These are phyloP conservation scores for Drosophila bunnanda DNA, from an alignment of 2,888 invertebrate genomes.

Conservation along the genomic window DNA sequence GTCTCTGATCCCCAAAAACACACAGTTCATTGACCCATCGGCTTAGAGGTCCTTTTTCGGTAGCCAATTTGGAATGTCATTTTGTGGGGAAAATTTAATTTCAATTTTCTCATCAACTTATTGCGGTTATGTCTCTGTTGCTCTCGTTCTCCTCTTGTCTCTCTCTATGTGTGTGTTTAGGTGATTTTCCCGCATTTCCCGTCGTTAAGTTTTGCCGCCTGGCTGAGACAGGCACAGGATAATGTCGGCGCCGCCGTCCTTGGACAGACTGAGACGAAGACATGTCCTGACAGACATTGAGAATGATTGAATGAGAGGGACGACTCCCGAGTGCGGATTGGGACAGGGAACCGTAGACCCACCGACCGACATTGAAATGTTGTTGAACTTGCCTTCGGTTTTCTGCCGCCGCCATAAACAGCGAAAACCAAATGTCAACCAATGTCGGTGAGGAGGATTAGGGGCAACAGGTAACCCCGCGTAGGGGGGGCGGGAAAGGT, in stretches of 20 bases:
- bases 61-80: constrained; percentile 53
- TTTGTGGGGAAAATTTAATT: constrained; percentile 64
- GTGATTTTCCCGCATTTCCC: constrained; percentile 53
- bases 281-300: constrained; percentile 46
- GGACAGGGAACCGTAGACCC: constrained; percentile 32
- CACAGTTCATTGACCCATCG: constrained; percentile 48
- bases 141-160: constrained; percentile 4
- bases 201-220: constrained; percentile 54
- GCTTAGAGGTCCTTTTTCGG: constrained; percentile 56
- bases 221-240: constrained; percentile 54
- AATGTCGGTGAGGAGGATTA: neutral
- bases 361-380: constrained; percentile 70
- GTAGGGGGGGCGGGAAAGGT: too few species aligned
- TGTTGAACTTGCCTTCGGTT: constrained; percentile 65
- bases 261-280: constrained; percentile 22
- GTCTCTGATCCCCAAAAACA: neutral
- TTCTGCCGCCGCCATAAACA: constrained; percentile 32
- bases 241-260: constrained; percentile 49
- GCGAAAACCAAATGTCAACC: constrained; percentile 32
- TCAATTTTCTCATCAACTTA: constrained; percentile 66
- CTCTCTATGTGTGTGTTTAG: constrained; percentile 12
- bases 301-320: constrained; percentile 44
- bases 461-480: constrained; percentile 14
- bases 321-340: neutral
- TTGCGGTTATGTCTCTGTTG: constrained; percentile 28